Conservation (phyloP, 2,797 vertebrate genomes). For the Hephaestus fuliginosus region DNA sequence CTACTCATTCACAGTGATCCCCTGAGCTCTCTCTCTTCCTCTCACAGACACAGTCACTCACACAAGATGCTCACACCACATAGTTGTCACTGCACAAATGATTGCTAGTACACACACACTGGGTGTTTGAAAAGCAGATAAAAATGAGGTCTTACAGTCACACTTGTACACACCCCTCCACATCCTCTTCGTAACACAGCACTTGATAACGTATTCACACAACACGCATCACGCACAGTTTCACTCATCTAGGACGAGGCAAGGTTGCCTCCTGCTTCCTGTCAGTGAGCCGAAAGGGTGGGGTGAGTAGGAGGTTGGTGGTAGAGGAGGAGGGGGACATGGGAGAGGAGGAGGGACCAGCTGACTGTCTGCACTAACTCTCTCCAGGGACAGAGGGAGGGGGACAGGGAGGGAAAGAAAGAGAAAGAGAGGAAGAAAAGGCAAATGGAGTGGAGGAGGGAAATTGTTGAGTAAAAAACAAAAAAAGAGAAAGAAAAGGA, state of each 20-base stretch:
- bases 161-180: conserved; percentile 53
- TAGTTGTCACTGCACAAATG: conserved; percentile 49
- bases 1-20: conserved; percentile 68
- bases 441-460: not conserved
- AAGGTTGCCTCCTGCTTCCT: conserved; percentile 84
- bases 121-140: conserved; percentile 14
- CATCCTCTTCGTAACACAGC: conserved; percentile 52
- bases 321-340: conserved; percentile 38
- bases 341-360: conserved; percentile 62
- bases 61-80: conserved; percentile 62
- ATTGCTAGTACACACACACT: conserved; percentile 31
- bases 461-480: not conserved
- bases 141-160: conserved; percentile 30
- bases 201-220: conserved; percentile 38
- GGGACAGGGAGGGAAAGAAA: conserved; percentile 34
- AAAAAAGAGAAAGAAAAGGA: conserved; percentile 1
- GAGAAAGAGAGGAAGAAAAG: conserved; percentile 31
- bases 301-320: conserved; percentile 51
- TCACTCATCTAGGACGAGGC: conserved; percentile 87
- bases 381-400: conserved; percentile 64
- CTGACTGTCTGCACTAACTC: conserved; percentile 71
- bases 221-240: conserved; percentile 49
- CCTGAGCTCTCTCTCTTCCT: conserved; percentile 54
- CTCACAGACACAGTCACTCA: conserved; percentile 47
- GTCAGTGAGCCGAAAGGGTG: conserved; percentile 72